Percentiles rank a stretch among this genome's conserved stretches.
phyloP scores from a whole-genome alignment of 2,113 vertebrate species.

The Phyllopteryx taeniolatus region DNA sequence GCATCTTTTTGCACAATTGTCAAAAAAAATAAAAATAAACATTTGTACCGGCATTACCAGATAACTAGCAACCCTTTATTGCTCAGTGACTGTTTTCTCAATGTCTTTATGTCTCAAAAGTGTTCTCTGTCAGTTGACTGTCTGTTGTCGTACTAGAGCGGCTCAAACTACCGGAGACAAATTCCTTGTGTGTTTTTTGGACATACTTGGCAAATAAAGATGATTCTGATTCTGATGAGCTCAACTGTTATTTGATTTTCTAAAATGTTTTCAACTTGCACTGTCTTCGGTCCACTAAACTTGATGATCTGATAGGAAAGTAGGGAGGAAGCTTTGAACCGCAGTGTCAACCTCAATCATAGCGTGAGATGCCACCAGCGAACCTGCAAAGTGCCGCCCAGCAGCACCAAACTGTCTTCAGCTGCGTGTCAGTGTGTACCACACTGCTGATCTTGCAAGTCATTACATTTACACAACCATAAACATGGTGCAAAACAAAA shows the following conservation, averaged over 20 bases:
- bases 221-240: too few species aligned
- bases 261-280: conserved; percentile 43
- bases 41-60: too few species aligned
- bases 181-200: too few species aligned
- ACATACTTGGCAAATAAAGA: too few species aligned
- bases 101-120: too few species aligned
- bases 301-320: conserved; percentile 35
- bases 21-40: too few species aligned
- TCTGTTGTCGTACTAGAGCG: too few species aligned
- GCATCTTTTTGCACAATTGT: too few species aligned
- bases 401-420: conserved; percentile 16
- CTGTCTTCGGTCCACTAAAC: conserved; percentile 31
- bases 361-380: not conserved
- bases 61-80: too few species aligned
- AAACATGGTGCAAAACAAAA: conserved; percentile 12
- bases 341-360: conserved; percentile 7
- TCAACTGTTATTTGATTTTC: conserved; percentile 55
- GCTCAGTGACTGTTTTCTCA: too few species aligned
- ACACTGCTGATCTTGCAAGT: conserved; percentile 11
- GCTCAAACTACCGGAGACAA: too few species aligned
- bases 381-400: conserved; percentile 3
- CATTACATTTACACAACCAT: conserved; percentile 4
- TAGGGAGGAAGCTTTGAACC: conserved; percentile 35
- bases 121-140: too few species aligned
- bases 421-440: conserved; percentile 19